Evolutionary conservation across 2,888 invertebrate genomes (phyloP).

Genomic region (Drosophila testacea): DNA sequence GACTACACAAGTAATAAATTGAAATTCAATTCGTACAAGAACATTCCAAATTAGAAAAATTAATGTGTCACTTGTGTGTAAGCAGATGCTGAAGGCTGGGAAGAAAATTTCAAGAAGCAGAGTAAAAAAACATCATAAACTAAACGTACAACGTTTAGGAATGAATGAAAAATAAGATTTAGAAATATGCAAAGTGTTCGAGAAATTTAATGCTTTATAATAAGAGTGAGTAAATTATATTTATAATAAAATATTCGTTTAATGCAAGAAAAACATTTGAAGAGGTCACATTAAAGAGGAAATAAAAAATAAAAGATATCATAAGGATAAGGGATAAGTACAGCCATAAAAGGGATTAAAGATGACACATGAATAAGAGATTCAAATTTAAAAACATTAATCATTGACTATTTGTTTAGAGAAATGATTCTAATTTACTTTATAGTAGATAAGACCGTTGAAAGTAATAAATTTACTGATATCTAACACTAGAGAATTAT

Average conservation of each 20-base stretch:
- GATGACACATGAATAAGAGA: too few relatives aligned
- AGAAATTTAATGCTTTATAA: not conserved
- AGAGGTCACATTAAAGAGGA: too few relatives aligned
- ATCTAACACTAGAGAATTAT: not conserved
- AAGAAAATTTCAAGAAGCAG: not conserved
- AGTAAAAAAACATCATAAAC: not conserved
- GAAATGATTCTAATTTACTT: too few relatives aligned
- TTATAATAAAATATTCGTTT: too few relatives aligned
- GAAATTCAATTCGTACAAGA: slow-evolving; percentile 57
- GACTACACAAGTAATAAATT: slow-evolving; percentile 48
- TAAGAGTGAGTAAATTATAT: not conserved
- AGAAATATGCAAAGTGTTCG: not conserved
- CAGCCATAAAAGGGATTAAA: too few relatives aligned
- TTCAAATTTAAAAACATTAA: too few relatives aligned
- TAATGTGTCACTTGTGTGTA: slow-evolving; percentile 42
- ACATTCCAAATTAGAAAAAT: slow-evolving; percentile 48
- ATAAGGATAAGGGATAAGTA: too few relatives aligned
- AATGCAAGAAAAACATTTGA: too few relatives aligned
- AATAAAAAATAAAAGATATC: too few relatives aligned
- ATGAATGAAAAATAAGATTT: not conserved
- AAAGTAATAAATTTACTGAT: too few relatives aligned
- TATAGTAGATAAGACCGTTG: too few relatives aligned
- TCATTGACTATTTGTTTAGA: too few relatives aligned
- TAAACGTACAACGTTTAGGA: not conserved
- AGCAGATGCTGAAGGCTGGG: slow-evolving; percentile 16